phyloP scores from a whole-genome alignment of 2,888 invertebrate species.

The Scaptodrosophila latifasciaeformis region DNA sequence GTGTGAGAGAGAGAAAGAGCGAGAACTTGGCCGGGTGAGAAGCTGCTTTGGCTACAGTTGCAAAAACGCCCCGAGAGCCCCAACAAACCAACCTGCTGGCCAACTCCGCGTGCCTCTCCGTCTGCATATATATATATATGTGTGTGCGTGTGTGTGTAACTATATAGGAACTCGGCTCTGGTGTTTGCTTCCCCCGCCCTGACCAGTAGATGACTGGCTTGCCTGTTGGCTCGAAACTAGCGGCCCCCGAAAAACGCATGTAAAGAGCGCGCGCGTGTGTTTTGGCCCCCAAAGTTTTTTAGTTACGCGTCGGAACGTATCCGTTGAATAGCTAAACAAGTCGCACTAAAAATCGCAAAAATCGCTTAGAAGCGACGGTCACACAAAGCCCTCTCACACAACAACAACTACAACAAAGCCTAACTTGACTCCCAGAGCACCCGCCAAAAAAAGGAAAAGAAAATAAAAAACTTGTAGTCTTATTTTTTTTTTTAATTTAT shows the following conservation, averaged over 20 bases:
- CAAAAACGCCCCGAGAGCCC: not conserved
- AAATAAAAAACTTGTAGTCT: conserved; percentile 12
- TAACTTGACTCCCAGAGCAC: conserved; percentile 8
- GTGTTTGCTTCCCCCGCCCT: too few species aligned
- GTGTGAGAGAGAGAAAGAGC: too few species aligned
- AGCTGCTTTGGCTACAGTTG: too few species aligned
- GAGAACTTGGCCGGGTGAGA: too few species aligned
- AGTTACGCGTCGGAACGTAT: conserved; percentile 66
- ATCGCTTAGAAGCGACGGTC: conserved; percentile 54
- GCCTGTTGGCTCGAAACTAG: not conserved
- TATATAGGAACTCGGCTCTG: not conserved
- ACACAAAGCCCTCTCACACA: too few species aligned
- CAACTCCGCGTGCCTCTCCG: not conserved
- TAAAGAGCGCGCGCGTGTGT: conserved; percentile 56
- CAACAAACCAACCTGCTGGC: not conserved
- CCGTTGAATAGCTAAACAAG: conserved; percentile 59
- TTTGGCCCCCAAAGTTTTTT: conserved; percentile 56
- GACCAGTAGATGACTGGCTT: not conserved
- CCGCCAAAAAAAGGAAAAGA: conserved; percentile 29
- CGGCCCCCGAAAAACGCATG: conserved; percentile 42
- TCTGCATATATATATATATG: not conserved
- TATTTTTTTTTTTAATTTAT: not conserved
- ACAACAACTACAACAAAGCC: conserved; percentile 1
- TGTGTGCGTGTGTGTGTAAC: conserved; percentile 22
- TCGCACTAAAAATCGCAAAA: conserved; percentile 23